Conservation (phyloP, 2,113 vertebrate species). For the Colistium nudipinnis region DNA sequence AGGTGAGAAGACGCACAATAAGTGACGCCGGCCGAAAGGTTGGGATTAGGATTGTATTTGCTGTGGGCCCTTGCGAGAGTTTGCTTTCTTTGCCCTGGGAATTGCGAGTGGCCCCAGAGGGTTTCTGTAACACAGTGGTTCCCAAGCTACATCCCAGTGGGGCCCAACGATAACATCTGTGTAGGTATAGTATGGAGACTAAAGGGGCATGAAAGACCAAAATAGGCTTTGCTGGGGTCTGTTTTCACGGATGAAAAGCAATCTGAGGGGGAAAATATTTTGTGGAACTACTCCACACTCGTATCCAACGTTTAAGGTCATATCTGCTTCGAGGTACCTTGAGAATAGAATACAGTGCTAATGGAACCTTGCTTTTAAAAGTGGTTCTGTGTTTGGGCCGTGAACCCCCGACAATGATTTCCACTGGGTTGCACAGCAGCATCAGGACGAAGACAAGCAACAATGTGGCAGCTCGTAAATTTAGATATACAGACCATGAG, state of each 20-base stretch:
- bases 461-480: no score
- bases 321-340: not conserved
- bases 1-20: constrained; percentile 25
- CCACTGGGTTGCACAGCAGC: no score
- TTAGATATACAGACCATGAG: no score
- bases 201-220: not conserved
- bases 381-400: no score
- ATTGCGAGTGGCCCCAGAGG: not conserved
- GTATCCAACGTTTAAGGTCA: not conserved
- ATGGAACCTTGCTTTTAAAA: no score
- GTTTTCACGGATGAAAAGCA: not conserved
- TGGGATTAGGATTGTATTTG: constrained; percentile 38
- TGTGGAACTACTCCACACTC: not conserved
- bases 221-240: not conserved
- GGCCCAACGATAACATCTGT: not conserved
- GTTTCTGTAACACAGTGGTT: constrained; percentile 4
- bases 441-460: no score
- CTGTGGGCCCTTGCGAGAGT: not conserved
- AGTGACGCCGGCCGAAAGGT: constrained; percentile 15
- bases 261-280: not conserved
- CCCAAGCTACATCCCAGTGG: not conserved
- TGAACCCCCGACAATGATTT: no score
- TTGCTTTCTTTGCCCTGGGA: not conserved
- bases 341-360: no score
- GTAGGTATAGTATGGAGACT: not conserved